Evolutionary conservation across 2,888 invertebrate genomes (phyloP).

Genomic region (Microplitis deprimator): DNA sequence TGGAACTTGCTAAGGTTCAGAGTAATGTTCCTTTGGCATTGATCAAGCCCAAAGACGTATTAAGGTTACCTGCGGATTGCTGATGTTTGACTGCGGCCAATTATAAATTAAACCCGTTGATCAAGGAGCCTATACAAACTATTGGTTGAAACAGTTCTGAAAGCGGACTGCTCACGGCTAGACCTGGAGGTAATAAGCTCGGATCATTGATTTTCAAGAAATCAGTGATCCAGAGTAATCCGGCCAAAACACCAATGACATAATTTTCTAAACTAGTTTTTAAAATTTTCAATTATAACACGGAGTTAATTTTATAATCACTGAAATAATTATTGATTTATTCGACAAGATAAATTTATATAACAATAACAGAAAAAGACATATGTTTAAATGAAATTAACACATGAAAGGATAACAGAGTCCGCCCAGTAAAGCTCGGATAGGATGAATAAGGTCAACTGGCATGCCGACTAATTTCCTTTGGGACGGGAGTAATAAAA

Average conservation of each 20-base stretch:
- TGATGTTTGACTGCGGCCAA: not conserved
- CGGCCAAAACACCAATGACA: too few species aligned
- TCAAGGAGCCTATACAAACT: not conserved
- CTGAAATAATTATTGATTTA: not conserved
- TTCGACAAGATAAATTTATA: not conserved
- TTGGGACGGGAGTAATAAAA: constrained; percentile 9
- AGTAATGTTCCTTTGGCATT: not conserved
- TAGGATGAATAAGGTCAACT: constrained; percentile 16
- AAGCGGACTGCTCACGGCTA: not conserved
- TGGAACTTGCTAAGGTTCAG: not conserved
- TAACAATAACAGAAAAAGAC: not conserved
- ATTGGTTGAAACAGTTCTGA: not conserved
- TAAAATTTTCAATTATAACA: too few species aligned
- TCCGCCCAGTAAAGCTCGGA: not conserved
- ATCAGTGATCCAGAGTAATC: too few species aligned
- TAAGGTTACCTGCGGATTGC: not conserved
- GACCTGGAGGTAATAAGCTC: not conserved
- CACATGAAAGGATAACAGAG: constrained; percentile 15
- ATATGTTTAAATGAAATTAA: constrained; percentile 4
- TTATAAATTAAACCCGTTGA: not conserved
- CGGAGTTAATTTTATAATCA: not conserved
- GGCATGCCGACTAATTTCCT: constrained; percentile 17
- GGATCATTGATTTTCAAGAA: too few species aligned
- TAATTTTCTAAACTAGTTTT: too few species aligned
- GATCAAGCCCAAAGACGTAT: not conserved